Evolutionary conservation across 1,140 invertebrate genomes (phyloP).

Genomic region (Chrysoperla carnea): DNA sequence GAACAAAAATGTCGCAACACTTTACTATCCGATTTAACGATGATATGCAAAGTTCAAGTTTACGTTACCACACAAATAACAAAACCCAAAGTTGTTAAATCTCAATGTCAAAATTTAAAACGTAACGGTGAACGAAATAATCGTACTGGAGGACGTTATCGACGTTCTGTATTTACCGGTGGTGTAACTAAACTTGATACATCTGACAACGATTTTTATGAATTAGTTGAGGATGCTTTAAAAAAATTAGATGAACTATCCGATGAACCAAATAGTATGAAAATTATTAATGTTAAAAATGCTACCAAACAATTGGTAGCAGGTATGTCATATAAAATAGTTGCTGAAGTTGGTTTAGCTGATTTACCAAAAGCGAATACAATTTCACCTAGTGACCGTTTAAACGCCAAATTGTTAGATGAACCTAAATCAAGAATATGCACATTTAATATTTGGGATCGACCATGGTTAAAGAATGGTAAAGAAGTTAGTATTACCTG

Average conservation of each 20-base stretch:
- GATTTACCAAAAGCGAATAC: slow-evolving; percentile 23
- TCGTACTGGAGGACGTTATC: slow-evolving; percentile 9
- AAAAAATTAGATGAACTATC: slow-evolving; percentile 17
- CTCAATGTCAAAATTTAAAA: slow-evolving; percentile 16
- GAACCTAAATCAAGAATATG: slow-evolving; percentile 25
- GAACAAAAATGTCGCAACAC: slow-evolving; percentile 12
- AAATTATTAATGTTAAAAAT: slow-evolving; percentile 17
- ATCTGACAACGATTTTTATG: slow-evolving; percentile 18
- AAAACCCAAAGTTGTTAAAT: slow-evolving; percentile 18
- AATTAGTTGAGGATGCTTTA: slow-evolving; percentile 19
- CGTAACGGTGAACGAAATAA: slow-evolving; percentile 10
- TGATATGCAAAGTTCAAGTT: slow-evolving; percentile 18
- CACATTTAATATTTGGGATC: slow-evolving; percentile 33
- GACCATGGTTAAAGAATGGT: slow-evolving; percentile 35
- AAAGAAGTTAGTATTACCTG: slow-evolving; percentile 29
- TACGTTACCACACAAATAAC: slow-evolving; percentile 14
- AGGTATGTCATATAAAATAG: slow-evolving; percentile 26
- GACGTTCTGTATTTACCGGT: slow-evolving; percentile 7
- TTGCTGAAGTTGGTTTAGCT: slow-evolving; percentile 26
- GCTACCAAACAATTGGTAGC: slow-evolving; percentile 24
- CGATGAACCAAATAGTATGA: slow-evolving; percentile 18
- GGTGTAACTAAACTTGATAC: slow-evolving; percentile 8
- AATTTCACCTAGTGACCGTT: slow-evolving; percentile 10
- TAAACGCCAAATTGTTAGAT: slow-evolving; percentile 6
- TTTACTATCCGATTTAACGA: slow-evolving; percentile 12